Evolutionary conservation across 2,888 invertebrate species (phyloP).

Genomic region (Nomada lathburiana): DNA sequence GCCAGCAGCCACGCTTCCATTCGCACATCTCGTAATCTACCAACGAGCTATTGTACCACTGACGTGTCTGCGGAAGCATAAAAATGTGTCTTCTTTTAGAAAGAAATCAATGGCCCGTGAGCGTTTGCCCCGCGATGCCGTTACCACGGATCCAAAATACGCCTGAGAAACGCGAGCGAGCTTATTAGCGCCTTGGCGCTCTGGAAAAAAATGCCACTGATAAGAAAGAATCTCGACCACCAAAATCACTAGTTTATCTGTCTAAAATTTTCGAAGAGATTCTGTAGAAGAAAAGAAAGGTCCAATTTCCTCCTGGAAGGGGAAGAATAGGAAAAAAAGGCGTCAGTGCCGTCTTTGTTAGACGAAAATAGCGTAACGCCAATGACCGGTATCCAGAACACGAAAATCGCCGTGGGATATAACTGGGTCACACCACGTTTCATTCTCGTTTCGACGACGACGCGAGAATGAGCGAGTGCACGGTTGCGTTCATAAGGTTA

Average conservation of each 20-base stretch:
- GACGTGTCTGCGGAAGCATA: constrained; percentile 12
- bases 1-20: constrained; percentile 50
- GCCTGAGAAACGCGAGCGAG: constrained; percentile 1
- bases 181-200: constrained; percentile 26
- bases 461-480: constrained; percentile 62
- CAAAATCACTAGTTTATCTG: neutral
- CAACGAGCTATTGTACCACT: constrained; percentile 26
- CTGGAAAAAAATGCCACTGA: neutral
- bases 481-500: constrained; percentile 64
- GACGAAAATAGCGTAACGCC: neutral
- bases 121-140: constrained; percentile 35
- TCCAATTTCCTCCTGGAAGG: neutral
- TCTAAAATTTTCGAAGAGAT: no score
- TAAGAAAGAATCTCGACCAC: neutral
- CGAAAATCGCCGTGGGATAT: constrained; percentile 46
- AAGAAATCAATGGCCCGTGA: constrained; percentile 23
- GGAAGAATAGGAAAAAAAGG: neutral
- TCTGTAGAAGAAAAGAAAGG: neutral
- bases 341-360: no score
- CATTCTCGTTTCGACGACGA: constrained; percentile 49
- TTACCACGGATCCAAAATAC: constrained; percentile 32
- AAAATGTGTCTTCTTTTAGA: constrained; percentile 27
- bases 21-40: constrained; percentile 43
- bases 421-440: constrained; percentile 57
- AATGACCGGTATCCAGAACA: constrained; percentile 28